Percentiles rank a stretch among this genome's conserved stretches.
phyloP scores from a whole-genome alignment of 2,797 vertebrate species.

The Oceanodroma leucorhoa region DNA sequence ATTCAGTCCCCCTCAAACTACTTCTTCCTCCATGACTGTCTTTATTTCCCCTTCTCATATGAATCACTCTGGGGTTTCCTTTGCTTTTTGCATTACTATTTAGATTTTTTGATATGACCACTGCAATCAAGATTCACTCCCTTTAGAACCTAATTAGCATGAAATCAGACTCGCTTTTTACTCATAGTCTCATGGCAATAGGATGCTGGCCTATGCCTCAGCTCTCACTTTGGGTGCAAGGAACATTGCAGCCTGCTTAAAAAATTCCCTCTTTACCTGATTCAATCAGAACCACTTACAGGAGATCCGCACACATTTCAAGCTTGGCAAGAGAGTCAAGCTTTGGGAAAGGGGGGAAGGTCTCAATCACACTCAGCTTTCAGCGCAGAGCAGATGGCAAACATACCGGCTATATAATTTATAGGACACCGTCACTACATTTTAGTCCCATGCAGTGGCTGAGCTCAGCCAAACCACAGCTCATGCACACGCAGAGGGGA shows the following conservation, averaged over 20 bases:
- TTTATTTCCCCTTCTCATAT: constrained; percentile 62
- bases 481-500: background rate
- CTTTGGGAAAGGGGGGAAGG: constrained; percentile 21
- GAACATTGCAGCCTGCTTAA: constrained; percentile 25
- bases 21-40: constrained; percentile 40
- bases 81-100: constrained; percentile 44
- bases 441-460: constrained; percentile 15
- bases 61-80: constrained; percentile 63
- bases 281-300: constrained; percentile 47
- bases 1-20: constrained; percentile 28
- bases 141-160: constrained; percentile 43
- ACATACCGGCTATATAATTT: constrained; percentile 26
- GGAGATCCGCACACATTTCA: background rate
- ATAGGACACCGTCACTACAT: constrained; percentile 27
- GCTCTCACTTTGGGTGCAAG: background rate
- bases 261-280: constrained; percentile 45
- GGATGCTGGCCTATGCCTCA: background rate
- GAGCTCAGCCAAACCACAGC: background rate
- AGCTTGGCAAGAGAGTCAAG: background rate
- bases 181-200: background rate
- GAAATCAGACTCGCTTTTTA: constrained; percentile 47
- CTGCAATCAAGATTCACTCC: constrained; percentile 31
- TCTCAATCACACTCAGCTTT: constrained; percentile 40
- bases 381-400: constrained; percentile 11
- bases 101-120: constrained; percentile 46